These are phyloP conservation scores for Myrmecophaga tridactyla DNA, from an alignment of 2,113 vertebrate genomes.

Conservation along the genomic window DNA sequence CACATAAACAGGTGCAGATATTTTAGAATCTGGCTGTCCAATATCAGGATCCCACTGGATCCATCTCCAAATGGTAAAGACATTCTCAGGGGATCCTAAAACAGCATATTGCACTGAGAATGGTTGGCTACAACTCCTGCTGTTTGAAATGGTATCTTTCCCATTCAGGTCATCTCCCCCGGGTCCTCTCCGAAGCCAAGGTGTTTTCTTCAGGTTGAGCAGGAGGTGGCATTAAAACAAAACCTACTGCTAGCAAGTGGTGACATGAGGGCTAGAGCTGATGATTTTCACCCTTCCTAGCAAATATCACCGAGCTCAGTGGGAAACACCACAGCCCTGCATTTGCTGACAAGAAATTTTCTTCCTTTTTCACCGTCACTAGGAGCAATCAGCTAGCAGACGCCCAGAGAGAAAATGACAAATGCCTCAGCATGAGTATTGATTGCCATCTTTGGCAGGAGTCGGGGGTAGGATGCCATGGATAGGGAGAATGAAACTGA, in stretches of 20 bases:
- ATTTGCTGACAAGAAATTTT: conserved; percentile 47
- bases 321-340: background rate
- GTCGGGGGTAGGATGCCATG: too few relatives aligned
- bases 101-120: background rate
- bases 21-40: background rate
- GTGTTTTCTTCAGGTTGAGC: background rate
- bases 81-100: background rate
- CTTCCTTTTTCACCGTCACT: background rate
- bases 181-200: background rate
- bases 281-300: background rate
- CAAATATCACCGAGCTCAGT: conserved; percentile 46
- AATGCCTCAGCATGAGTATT: conserved; percentile 33
- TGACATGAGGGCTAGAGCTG: background rate
- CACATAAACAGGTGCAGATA: background rate
- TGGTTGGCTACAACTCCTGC: background rate
- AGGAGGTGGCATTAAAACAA: background rate
- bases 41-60: background rate
- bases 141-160: background rate
- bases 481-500: background rate
- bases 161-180: background rate
- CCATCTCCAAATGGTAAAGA: conserved; percentile 29
- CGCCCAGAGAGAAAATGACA: conserved; percentile 3
- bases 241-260: background rate
- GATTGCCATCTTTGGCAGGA: too few relatives aligned
- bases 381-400: background rate